phyloP scores from a whole-genome alignment of 2,113 vertebrate genomes.

The Macrotis lagotis region DNA sequence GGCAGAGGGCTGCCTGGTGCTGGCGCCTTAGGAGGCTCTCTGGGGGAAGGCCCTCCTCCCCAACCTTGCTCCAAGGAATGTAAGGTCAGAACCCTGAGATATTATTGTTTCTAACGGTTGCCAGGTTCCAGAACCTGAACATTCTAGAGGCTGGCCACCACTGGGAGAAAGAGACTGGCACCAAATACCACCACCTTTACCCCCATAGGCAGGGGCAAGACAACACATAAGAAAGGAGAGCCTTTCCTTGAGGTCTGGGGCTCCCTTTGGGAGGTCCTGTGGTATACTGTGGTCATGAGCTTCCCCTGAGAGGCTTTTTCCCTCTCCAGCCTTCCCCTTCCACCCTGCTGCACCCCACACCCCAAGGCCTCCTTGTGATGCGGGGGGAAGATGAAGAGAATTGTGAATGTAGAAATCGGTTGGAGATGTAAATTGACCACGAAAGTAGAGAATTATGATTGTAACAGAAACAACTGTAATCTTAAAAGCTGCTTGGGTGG shows the following conservation, averaged over 20 bases:
- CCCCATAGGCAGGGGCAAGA: too few species aligned
- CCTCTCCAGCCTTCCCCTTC: neutral
- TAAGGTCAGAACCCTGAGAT: conserved; percentile 42
- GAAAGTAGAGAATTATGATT: too few species aligned
- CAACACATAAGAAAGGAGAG: neutral
- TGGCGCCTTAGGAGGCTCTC: neutral
- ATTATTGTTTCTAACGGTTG: conserved; percentile 68
- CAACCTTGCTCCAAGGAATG: conserved; percentile 47
- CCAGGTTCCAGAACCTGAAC: conserved; percentile 40
- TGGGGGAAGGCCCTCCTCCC: conserved; percentile 31
- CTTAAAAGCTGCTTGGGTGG: too few species aligned
- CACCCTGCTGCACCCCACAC: too few species aligned
- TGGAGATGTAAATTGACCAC: too few species aligned
- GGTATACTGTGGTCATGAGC: too few species aligned
- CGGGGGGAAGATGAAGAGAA: too few species aligned
- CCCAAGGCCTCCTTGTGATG: too few species aligned
- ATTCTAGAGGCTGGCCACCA: conserved; percentile 24
- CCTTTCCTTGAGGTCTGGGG: neutral
- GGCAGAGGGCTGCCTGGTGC: neutral
- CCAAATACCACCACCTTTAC: too few species aligned
- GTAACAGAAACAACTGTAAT: too few species aligned
- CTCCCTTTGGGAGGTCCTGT: neutral
- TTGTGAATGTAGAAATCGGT: too few species aligned
- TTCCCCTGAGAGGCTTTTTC: too few species aligned
- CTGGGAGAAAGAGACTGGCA: neutral